Evolutionary conservation across 2,113 vertebrate genomes (phyloP).

Genomic region (Acinonyx jubatus): DNA sequence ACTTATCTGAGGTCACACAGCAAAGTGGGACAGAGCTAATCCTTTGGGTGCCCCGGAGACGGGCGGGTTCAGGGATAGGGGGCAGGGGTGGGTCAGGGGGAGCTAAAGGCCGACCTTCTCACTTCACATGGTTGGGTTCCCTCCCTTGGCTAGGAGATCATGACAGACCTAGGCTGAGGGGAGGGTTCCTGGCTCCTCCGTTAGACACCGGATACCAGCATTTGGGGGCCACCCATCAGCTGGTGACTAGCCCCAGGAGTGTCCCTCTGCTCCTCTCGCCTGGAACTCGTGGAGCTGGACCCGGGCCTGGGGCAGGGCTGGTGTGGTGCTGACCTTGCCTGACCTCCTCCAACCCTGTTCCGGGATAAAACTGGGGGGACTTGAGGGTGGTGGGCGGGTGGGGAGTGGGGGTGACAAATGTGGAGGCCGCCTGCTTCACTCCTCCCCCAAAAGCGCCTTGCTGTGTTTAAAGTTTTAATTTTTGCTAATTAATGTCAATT

Average conservation of each 20-base stretch:
- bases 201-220: not conserved
- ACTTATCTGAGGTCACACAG: conserved; percentile 45
- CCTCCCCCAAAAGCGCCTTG: conserved; percentile 79
- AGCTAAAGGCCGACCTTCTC: not conserved
- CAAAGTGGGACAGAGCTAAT: not conserved
- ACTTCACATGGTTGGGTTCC: not conserved
- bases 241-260: not conserved
- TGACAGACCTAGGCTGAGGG: not conserved
- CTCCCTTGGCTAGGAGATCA: not conserved
- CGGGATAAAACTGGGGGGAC: conserved; percentile 47
- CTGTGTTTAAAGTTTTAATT: conserved; percentile 87
- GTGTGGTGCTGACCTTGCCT: not conserved
- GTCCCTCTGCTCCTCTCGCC: not conserved
- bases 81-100: not conserved
- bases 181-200: not conserved
- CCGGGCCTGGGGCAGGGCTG: not conserved
- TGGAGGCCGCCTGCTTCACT: conserved; percentile 73
- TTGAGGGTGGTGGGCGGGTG: conserved; percentile 50
- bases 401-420: conserved; percentile 73
- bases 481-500: conserved; percentile 89
- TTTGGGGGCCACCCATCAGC: not conserved
- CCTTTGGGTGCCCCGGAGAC: not conserved
- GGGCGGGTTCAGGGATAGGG: fast-evolving
- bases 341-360: conserved; percentile 37
- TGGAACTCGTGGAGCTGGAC: not conserved